Conservation (phyloP, 2,797 vertebrate genomes). For the Jordanella pulchra region DNA sequence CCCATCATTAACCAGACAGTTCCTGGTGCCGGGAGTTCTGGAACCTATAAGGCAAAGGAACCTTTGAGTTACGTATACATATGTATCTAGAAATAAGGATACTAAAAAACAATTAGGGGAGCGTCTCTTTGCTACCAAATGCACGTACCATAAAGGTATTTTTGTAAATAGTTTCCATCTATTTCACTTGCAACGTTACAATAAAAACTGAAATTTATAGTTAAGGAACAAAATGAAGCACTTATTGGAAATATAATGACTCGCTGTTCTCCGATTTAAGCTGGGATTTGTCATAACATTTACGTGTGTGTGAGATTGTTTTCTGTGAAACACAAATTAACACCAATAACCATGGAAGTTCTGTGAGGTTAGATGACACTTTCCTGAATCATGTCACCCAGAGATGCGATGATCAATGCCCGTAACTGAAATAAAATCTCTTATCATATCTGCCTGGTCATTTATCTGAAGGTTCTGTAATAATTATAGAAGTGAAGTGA, state of each 20-base stretch:
- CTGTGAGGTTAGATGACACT: too few species aligned
- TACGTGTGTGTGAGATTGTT: too few species aligned
- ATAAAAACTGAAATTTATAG: background rate
- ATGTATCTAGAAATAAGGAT: too few species aligned
- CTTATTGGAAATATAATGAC: too few species aligned
- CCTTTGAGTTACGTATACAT: background rate
- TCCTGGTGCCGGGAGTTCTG: conserved; percentile 1
- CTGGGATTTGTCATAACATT: too few species aligned
- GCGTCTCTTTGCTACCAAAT: background rate
- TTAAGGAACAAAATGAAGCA: background rate
- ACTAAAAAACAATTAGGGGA: background rate
- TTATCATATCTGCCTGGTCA: conserved; percentile 15
- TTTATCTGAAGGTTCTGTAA: background rate
- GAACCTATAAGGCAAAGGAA: conserved; percentile 23
- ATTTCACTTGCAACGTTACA: background rate
- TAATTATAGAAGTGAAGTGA: conserved; percentile 23
- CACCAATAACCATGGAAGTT: too few species aligned
- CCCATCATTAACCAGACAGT: background rate
- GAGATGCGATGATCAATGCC: background rate
- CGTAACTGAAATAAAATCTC: background rate
- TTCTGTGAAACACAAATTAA: too few species aligned
- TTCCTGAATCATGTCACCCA: background rate
- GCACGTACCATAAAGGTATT: background rate
- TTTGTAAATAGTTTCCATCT: background rate
- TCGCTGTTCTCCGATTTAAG: too few species aligned